Evolutionary conservation across 2,888 invertebrate genomes (phyloP), one percentile per base, ranked within the genome.

Genomic region (Notocelia uddmanniana): DNA sequence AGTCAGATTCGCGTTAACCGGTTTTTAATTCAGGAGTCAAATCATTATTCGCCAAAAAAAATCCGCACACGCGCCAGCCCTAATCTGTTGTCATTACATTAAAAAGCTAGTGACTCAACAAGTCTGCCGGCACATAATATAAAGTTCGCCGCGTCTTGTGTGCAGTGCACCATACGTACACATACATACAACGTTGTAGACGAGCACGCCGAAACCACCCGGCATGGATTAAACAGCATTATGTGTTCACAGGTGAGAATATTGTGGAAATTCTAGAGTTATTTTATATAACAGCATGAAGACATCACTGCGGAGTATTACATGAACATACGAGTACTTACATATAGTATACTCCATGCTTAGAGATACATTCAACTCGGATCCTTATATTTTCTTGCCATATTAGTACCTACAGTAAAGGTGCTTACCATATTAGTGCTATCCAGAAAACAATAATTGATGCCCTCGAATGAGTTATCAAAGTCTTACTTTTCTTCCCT

Each of bases 71-170:
- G 41, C 31, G 31, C 10, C 66, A 70, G 9, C 70, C 70, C 66
- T 70, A 41, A 10, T 18, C 11, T 50, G 60, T 41, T 52, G 64
- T 66, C 66, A 70, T 70, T 59, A 70, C 64, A 70, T 70, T 70
- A 70, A 70, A 70, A 70, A 70, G 66, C 66, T 59, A 70, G 66
- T 54, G 70, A 66, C 70, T 70, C 66, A 66, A 70, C 70, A 70
- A 70, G 70, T 70, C 64, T 66, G 69, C 55, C 31, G 62, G 57
- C 58, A 58, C 64, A 70, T 31, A 54, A 66, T 70, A 70, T 66
- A 45, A 57, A 59, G 64, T 70, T 70, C 52, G 66, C 45, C 55
- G 31, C 52, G 70, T 70, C 70, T 59, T 70, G 59, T 64, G 63
- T 69, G 55, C 18, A 50, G 19, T 19, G 50, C 19, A 31, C 5